phyloP scores from a whole-genome alignment of 2,797 vertebrate species.

The Triplophysa yarkandensis region DNA sequence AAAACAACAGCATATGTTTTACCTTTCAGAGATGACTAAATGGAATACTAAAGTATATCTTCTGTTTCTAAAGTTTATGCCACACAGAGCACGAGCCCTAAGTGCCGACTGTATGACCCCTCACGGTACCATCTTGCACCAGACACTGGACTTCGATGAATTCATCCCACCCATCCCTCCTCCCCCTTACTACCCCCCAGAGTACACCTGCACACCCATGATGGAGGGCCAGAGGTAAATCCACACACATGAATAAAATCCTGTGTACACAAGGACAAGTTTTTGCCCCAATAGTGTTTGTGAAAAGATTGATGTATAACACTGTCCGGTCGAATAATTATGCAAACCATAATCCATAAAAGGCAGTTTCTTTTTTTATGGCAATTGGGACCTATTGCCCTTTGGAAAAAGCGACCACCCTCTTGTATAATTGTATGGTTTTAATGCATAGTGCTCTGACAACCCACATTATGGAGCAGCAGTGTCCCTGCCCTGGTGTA shows the following conservation, averaged over 20 bases:
- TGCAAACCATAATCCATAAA: slow-evolving; percentile 10
- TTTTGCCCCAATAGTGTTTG: not conserved
- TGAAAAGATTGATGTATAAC: slow-evolving; percentile 2
- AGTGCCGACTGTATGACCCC: slow-evolving; percentile 91
- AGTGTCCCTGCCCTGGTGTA: slow-evolving; percentile 35
- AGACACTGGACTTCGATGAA: slow-evolving; percentile 95
- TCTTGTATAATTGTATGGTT: slow-evolving; percentile 18
- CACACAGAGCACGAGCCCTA: slow-evolving; percentile 83
- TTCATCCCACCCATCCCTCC: slow-evolving; percentile 96
- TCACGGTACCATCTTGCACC: slow-evolving; percentile 89
- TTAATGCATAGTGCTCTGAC: slow-evolving; percentile 8
- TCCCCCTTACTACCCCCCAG: slow-evolving; percentile 96
- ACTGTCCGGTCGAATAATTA: not conserved
- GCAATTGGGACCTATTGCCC: not conserved
- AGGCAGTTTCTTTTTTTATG: not conserved
- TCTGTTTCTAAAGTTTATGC: slow-evolving; percentile 85
- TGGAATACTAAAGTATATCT: not conserved
- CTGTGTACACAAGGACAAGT: not conserved
- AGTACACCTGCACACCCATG: slow-evolving; percentile 92
- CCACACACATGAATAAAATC: slow-evolving; percentile 8
- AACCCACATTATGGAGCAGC: not conserved
- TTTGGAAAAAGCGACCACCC: not conserved
- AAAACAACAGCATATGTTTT: slow-evolving; percentile 32
- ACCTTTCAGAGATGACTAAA: not conserved
- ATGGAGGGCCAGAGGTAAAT: slow-evolving; percentile 88